Evolutionary conservation across 1,140 invertebrate genomes (phyloP).

Genomic region (Eumaeus atala): DNA sequence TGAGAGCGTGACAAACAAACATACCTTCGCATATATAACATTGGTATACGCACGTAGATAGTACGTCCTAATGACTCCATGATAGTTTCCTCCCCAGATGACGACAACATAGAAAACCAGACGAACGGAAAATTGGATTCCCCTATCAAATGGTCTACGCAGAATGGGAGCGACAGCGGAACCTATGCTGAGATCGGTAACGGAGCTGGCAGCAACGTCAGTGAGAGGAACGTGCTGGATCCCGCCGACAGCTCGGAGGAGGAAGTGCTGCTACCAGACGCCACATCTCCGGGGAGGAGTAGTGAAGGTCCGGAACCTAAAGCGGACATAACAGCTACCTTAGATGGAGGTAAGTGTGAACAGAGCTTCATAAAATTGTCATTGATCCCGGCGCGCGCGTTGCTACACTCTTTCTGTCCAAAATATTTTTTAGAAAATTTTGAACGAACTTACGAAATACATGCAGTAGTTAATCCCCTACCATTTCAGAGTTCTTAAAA

Average conservation of each 20-base stretch:
- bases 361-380: too few relatives aligned
- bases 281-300: conserved; percentile 59
- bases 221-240: conserved; percentile 56
- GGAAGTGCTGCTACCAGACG: conserved; percentile 58
- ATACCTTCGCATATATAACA: too few relatives aligned
- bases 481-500: too few relatives aligned
- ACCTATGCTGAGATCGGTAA: conserved; percentile 64
- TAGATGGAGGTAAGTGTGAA: conserved; percentile 50
- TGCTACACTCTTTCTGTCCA: too few relatives aligned
- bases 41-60: neutral
- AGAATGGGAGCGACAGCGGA: conserved; percentile 64
- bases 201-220: conserved; percentile 48
- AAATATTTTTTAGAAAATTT: too few relatives aligned
- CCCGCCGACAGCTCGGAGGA: conserved; percentile 66
- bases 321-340: conserved; percentile 57
- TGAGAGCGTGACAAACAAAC: too few relatives aligned
- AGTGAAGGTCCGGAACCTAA: conserved; percentile 63
- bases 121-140: conserved; percentile 64
- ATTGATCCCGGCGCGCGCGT: too few relatives aligned
- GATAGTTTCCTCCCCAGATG: conserved; percentile 42
- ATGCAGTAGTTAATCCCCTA: too few relatives aligned
- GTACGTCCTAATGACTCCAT: conserved; percentile 9
- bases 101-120: conserved; percentile 69
- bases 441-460: too few relatives aligned
- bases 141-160: conserved; percentile 57